Percentiles rank a stretch among this genome's conserved stretches.
These are phyloP conservation scores for Ctena decussata DNA, from an alignment of 2,888 invertebrate species.

Conservation along the genomic window DNA sequence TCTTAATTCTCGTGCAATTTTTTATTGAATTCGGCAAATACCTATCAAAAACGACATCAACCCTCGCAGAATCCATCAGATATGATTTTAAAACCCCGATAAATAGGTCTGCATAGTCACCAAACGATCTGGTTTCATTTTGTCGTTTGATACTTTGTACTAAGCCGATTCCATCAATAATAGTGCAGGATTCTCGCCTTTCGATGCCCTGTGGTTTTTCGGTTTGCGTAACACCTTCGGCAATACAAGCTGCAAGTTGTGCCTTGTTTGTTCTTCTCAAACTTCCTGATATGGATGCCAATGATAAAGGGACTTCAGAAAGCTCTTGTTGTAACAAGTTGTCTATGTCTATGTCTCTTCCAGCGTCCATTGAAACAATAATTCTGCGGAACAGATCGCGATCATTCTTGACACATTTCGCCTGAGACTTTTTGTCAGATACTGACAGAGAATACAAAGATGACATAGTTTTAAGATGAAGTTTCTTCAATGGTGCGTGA, in stretches of 20 bases:
- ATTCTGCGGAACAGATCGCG: not conserved
- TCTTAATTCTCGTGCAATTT: not conserved
- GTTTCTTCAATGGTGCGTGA: too few species aligned
- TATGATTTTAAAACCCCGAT: not conserved
- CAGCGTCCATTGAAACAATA: not conserved
- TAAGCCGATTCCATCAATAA: not conserved
- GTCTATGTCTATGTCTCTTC: not conserved
- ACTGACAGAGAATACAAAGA: too few species aligned
- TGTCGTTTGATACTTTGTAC: not conserved
- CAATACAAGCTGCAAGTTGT: not conserved
- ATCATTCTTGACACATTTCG: too few species aligned
- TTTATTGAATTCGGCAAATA: not conserved
- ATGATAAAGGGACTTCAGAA: not conserved
- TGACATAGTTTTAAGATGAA: too few species aligned
- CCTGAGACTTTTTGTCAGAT: too few species aligned
- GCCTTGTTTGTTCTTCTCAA: not conserved
- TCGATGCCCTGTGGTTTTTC: not conserved
- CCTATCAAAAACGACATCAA: slow-evolving; percentile 2
- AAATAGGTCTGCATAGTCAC: not conserved
- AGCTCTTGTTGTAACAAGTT: not conserved
- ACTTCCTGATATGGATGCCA: not conserved
- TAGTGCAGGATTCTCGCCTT: not conserved
- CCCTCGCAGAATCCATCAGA: not conserved
- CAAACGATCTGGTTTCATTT: not conserved
- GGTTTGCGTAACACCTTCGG: not conserved